Evolutionary conservation across 1,140 invertebrate genomes (phyloP).

Genomic region (Hycleus phaleratus): DNA sequence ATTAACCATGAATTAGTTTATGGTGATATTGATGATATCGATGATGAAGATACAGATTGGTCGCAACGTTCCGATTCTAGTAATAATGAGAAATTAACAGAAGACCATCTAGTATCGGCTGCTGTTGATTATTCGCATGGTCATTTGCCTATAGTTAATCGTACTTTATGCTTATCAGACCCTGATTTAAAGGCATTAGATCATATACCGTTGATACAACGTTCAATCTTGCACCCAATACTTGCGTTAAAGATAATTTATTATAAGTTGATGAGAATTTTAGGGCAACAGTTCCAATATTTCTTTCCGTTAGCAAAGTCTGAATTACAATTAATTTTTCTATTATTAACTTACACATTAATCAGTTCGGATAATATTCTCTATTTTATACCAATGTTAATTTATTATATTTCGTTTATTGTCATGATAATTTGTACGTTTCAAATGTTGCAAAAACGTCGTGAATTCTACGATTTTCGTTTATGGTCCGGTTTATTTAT

Average conservation of each 20-base stretch:
- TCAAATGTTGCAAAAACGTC: constrained; percentile 66
- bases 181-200: constrained; percentile 55
- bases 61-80: constrained; percentile 43
- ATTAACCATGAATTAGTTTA: constrained; percentile 29
- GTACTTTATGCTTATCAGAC: constrained; percentile 60
- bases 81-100: constrained; percentile 61
- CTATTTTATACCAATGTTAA: constrained; percentile 56
- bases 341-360: constrained; percentile 62
- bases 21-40: constrained; percentile 26
- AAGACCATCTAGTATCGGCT: constrained; percentile 71
- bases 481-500: constrained; percentile 74
- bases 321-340: constrained; percentile 54
- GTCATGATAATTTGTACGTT: constrained; percentile 70
- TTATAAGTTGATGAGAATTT: constrained; percentile 53
- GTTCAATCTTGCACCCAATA: constrained; percentile 61
- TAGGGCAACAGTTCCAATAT: constrained; percentile 49
- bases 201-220: constrained; percentile 59
- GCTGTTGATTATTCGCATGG: constrained; percentile 73
- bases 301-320: constrained; percentile 46
- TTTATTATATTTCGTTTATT: constrained; percentile 64
- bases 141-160: constrained; percentile 65
- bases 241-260: constrained; percentile 61
- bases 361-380: constrained; percentile 57
- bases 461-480: constrained; percentile 65
- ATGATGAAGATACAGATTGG: constrained; percentile 36